Evolutionary conservation across 2,797 vertebrate genomes (phyloP).

Genomic region (Liasis olivaceus): DNA sequence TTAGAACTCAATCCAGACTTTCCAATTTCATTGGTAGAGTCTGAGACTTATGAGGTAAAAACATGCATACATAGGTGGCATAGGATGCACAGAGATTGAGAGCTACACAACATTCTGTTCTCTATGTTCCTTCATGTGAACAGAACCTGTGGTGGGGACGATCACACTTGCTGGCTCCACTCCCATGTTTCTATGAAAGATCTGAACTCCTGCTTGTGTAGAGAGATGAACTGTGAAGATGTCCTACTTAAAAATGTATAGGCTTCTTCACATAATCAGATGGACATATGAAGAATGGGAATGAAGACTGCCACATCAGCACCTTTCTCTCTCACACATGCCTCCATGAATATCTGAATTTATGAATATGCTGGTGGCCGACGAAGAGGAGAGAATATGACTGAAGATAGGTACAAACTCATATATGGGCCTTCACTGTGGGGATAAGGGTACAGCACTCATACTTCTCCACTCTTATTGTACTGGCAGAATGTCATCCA

Average conservation of each 20-base stretch:
- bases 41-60: neutral
- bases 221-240: neutral
- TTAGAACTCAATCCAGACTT: neutral
- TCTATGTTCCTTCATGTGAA: neutral
- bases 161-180: neutral
- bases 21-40: neutral
- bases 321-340: neutral
- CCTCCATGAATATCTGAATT: neutral
- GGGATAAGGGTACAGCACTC: no score
- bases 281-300: neutral
- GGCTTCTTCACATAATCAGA: neutral
- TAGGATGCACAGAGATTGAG: neutral
- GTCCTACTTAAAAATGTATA: neutral
- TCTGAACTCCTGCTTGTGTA: neutral
- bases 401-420: neutral
- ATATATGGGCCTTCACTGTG: neutral
- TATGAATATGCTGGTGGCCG: neutral
- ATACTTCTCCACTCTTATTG: no score
- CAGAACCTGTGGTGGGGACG: neutral
- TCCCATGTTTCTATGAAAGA: neutral
- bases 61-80: neutral
- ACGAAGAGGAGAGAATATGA: neutral
- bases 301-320: neutral
- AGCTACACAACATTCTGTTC: neutral
- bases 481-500: no score